Evolutionary conservation across 1,140 invertebrate species (phyloP), one percentile per base, ranked within the genome.

Genomic region (Orchesella cincta): DNA sequence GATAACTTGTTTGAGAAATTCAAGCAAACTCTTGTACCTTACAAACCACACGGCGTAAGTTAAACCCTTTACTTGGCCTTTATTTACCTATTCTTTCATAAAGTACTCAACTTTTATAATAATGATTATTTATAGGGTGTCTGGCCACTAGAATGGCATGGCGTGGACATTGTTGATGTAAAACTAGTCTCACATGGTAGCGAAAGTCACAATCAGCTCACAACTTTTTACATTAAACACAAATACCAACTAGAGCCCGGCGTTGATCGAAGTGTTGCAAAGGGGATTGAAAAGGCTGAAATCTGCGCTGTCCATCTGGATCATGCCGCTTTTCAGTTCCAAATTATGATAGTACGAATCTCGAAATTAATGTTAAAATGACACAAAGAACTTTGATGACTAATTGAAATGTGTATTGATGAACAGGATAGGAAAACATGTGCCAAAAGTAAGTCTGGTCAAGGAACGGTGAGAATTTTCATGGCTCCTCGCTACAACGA

Each of bases 391-490:
- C 26, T 29, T 8, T 64, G 23, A 64, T 23, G n/a, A n/a, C 14
- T 23, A 26, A 26, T 64, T 29, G n/a, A 8, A 46, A 12, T n/a
- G n/a, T n/a, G n/a, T 12, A 46, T 62, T 62, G 8, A 62, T 62
- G 8, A 16, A 29, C 62, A 67, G 62, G 62, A 67, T 31, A 67
- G 12, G 23, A 67, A 67, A 33, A 67, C 29, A 67, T 67, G 62
- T 33, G 62, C 62, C 62, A 31, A 29, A 31, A 67, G 62, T 67
- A 67, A 36, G 3, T 73, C 71, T 73, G 71, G 71, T 29, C 71
- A 57, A 75, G 92, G 91, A 54, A 93, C 92, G 0, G 89, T 91
- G 2, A 88, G 93, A 23, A 91, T 94, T 79, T 94, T 93, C 86
- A 85, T 93, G 75, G 91, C 89, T 0, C 92, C 93, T 0, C 90